Evolutionary conservation across 2,888 invertebrate species (phyloP).

Genomic region (Mycalesis mineus): DNA sequence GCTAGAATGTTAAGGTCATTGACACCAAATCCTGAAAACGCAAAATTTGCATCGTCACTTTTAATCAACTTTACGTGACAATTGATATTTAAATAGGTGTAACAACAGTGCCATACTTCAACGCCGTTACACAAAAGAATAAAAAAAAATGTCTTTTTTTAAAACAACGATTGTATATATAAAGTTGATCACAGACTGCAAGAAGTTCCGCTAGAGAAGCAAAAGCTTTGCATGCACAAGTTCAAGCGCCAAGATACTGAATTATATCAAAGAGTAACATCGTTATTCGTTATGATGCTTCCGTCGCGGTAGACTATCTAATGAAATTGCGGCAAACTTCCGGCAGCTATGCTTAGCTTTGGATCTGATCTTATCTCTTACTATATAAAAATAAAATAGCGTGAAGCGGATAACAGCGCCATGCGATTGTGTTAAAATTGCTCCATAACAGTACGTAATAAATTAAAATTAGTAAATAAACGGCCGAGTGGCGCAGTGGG

Average conservation of each 20-base stretch:
- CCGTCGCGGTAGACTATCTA: no score
- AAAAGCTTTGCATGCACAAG: not conserved
- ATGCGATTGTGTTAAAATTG: no score
- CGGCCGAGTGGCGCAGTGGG: no score
- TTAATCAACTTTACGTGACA: no score
- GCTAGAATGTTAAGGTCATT: no score
- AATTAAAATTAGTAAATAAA: not conserved
- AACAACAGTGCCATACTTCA: not conserved
- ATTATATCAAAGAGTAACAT: no score
- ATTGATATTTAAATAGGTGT: not conserved
- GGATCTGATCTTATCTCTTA: not conserved
- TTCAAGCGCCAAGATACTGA: no score
- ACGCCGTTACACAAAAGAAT: not conserved
- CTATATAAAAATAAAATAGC: not conserved
- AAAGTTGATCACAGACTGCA: not conserved
- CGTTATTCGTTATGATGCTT: no score
- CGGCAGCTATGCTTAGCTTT: not conserved
- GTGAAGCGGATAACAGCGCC: not conserved
- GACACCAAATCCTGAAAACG: no score
- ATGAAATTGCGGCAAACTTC: no score
- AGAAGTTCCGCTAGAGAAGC: not conserved
- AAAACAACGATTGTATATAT: not conserved
- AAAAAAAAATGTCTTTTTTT: not conserved
- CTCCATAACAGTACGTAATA: not conserved
- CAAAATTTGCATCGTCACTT: no score